phyloP scores from a whole-genome alignment of 2,888 invertebrate genomes.

The Serrognathus titanus region DNA sequence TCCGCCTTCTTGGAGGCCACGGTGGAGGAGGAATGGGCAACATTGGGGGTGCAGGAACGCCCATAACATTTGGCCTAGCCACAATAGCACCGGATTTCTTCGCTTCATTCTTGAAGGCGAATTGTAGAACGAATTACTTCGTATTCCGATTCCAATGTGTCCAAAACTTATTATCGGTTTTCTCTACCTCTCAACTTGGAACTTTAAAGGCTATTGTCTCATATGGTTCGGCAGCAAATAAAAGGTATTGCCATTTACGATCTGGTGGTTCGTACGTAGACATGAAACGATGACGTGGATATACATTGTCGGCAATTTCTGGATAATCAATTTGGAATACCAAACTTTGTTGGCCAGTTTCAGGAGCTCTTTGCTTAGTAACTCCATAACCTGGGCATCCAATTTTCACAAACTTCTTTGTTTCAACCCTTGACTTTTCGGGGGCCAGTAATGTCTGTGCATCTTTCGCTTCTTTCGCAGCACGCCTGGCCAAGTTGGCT shows the following conservation, averaged over 20 bases:
- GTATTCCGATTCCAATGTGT: constrained; percentile 98
- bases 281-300: constrained; percentile 98
- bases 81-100: constrained; percentile 59
- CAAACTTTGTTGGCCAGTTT: constrained; percentile 92
- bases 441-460: constrained; percentile 91
- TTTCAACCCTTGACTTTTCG: constrained; percentile 94
- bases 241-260: constrained; percentile 97
- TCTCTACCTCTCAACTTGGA: constrained; percentile 98
- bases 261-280: constrained; percentile 99
- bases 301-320: constrained; percentile 85
- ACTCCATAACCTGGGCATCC: constrained; percentile 98
- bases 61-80: constrained; percentile 58
- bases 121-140: constrained; percentile 96
- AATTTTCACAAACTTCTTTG: constrained; percentile 99
- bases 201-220: constrained; percentile 99
- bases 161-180: constrained; percentile 96
- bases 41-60: constrained; percentile 67
- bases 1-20: constrained; percentile 59
- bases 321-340: constrained; percentile 96
- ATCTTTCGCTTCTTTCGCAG: constrained; percentile 98
- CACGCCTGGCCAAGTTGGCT: constrained; percentile 93
- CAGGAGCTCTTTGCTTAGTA: constrained; percentile 96
- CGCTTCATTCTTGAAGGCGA: constrained; percentile 89
- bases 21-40: constrained; percentile 57
- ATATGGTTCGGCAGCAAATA: constrained; percentile 99